Evolutionary conservation across 2,888 invertebrate genomes (phyloP).

Genomic region (Sphecodes monilicornis): DNA sequence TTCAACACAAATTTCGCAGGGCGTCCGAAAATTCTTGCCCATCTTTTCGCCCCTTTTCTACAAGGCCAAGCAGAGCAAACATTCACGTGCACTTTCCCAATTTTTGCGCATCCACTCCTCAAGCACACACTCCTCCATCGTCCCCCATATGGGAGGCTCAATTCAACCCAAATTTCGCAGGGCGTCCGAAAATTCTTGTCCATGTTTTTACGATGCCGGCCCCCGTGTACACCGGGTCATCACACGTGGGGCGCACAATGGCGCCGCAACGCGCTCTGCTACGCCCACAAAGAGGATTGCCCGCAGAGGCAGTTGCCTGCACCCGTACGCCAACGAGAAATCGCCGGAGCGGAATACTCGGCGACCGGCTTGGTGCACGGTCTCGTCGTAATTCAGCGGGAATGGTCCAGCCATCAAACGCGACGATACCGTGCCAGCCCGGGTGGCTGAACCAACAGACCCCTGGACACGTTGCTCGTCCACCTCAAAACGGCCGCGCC

Average conservation of each 20-base stretch:
- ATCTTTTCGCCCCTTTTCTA: background rate
- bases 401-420: conserved; percentile 79
- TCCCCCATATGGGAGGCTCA: background rate
- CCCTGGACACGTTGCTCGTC: background rate
- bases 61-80: background rate
- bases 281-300: conserved; percentile 38
- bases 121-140: no score
- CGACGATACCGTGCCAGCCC: conserved; percentile 69
- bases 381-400: conserved; percentile 79
- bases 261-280: conserved; percentile 9
- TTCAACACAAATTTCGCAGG: background rate
- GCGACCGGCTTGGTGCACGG: conserved; percentile 56
- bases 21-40: background rate
- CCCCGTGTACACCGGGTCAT: background rate
- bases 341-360: conserved; percentile 74
- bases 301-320: conserved; percentile 26
- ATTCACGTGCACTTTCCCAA: background rate
- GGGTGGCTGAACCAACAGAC: conserved; percentile 16
- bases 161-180: background rate
- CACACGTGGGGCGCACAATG: conserved; percentile 30
- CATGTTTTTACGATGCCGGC: background rate
- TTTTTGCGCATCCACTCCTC: background rate
- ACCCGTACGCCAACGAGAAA: conserved; percentile 65
- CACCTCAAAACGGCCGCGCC: background rate
- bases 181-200: background rate